Percentiles rank a stretch among this genome's conserved stretches.
These are phyloP conservation scores for Pachyrhynchus sulphureomaculatus DNA, from an alignment of 1,140 invertebrate genomes.

Conservation along the genomic window DNA sequence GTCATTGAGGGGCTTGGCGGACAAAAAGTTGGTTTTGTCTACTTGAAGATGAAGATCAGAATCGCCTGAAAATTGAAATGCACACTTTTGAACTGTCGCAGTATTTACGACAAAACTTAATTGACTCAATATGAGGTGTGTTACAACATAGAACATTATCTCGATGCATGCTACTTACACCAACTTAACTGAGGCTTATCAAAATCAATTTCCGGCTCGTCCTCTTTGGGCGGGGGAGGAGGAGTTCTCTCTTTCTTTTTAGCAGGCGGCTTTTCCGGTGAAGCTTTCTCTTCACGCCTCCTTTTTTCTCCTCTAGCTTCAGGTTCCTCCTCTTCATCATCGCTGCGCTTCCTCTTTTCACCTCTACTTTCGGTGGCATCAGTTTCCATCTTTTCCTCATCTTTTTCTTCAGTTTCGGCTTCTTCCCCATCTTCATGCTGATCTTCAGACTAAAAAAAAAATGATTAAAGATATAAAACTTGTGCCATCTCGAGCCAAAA, in stretches of 20 bases:
- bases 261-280: slow-evolving; percentile 36
- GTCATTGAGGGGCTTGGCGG: slow-evolving; percentile 75
- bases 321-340: slow-evolving; percentile 33
- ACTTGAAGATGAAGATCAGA: slow-evolving; percentile 88
- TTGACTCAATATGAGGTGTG: background rate
- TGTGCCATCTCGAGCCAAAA: too few species aligned
- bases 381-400: slow-evolving; percentile 7
- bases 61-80: slow-evolving; percentile 84
- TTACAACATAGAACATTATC: background rate
- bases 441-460: background rate
- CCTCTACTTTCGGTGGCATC: background rate
- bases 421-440: background rate
- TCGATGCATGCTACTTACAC: slow-evolving; percentile 72
- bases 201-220: slow-evolving; percentile 74
- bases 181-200: slow-evolving; percentile 78
- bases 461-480: too few species aligned
- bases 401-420: background rate
- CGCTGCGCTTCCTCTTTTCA: slow-evolving; percentile 30
- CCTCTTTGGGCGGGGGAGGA: slow-evolving; percentile 55
- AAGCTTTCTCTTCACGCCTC: slow-evolving; percentile 7
- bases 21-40: slow-evolving; percentile 68
- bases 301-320: slow-evolving; percentile 29
- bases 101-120: background rate
- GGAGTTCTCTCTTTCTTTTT: slow-evolving; percentile 41
- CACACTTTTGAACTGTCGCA: background rate